These are phyloP conservation scores for Portunus trituberculatus DNA, from an alignment of 1,140 invertebrate genomes.

Conservation along the genomic window DNA sequence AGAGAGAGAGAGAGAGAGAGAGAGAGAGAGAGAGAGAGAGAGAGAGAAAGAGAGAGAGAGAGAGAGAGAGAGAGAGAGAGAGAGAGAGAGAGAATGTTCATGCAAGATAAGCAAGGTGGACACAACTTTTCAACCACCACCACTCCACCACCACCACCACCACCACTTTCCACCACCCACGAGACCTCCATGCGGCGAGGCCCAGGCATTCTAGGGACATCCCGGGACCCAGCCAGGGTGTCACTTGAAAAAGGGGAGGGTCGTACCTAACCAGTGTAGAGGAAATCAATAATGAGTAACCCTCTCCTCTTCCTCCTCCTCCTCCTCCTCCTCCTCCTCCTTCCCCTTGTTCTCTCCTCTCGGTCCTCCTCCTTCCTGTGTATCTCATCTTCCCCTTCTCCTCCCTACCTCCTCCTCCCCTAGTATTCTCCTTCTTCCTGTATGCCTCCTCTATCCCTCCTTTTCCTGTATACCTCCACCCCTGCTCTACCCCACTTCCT, in stretches of 20 bases:
- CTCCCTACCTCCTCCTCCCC: neutral
- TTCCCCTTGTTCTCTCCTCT: neutral
- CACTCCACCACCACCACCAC: too few relatives aligned
- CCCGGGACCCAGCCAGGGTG: neutral
- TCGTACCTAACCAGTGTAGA: neutral
- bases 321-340: neutral
- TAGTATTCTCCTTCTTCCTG: too few relatives aligned
- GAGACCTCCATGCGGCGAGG: too few relatives aligned
- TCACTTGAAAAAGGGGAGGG: neutral
- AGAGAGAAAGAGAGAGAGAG: neutral
- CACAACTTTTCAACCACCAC: too few relatives aligned
- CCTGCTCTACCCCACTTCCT: neutral
- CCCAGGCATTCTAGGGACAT: too few relatives aligned
- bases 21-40: neutral
- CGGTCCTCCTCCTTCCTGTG: neutral
- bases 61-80: neutral
- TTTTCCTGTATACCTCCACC: neutral
- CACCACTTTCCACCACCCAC: too few relatives aligned
- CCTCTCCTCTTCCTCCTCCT: conserved; percentile 15
- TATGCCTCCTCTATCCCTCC: neutral
- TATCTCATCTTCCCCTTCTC: neutral
- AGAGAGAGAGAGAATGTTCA: neutral
- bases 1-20: neutral
- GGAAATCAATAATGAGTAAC: neutral
- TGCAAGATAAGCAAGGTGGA: too few relatives aligned